Evolutionary conservation across 1,140 invertebrate species (phyloP).

Genomic region (Drosophila erecta): DNA sequence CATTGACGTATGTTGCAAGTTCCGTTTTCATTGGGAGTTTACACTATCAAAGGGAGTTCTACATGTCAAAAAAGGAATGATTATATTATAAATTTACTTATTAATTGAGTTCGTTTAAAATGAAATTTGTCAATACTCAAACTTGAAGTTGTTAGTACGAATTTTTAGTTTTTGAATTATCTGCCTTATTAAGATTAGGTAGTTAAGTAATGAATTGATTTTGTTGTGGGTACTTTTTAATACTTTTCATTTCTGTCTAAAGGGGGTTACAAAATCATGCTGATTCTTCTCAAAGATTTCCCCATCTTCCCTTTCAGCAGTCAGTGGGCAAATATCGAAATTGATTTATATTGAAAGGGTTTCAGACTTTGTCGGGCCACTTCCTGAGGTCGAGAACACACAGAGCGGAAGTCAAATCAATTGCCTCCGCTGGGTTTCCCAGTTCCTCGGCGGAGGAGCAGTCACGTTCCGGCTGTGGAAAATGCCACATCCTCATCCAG

Average conservation of each 20-base stretch:
- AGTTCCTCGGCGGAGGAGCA: slow-evolving; percentile 22
- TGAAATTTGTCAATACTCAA: neutral
- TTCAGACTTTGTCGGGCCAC: slow-evolving; percentile 65
- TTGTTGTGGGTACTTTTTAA: too few species aligned
- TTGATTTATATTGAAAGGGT: slow-evolving; percentile 82
- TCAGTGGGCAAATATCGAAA: slow-evolving; percentile 68
- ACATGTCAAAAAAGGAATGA: neutral
- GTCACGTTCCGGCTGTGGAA: slow-evolving; percentile 40
- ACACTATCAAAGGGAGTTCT: slow-evolving; percentile 3
- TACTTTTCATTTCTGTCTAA: too few species aligned
- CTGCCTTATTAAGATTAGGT: too few species aligned
- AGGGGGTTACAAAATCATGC: neutral
- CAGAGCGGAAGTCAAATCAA: slow-evolving; percentile 77
- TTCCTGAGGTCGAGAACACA: slow-evolving; percentile 56
- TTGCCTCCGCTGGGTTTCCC: slow-evolving; percentile 45
- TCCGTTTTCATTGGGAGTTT: slow-evolving; percentile 44
- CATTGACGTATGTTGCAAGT: slow-evolving; percentile 76
- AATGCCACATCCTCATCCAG: slow-evolving; percentile 23
- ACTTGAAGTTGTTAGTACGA: too few species aligned
- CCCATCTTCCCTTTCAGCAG: slow-evolving; percentile 4
- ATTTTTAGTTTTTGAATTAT: too few species aligned
- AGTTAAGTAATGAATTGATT: too few species aligned
- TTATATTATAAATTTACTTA: too few species aligned
- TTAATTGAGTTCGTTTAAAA: neutral
- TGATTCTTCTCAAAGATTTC: neutral